These are phyloP conservation scores for Emydocephalus ijimae DNA, from an alignment of 2,113 vertebrate genomes.

Conservation along the genomic window DNA sequence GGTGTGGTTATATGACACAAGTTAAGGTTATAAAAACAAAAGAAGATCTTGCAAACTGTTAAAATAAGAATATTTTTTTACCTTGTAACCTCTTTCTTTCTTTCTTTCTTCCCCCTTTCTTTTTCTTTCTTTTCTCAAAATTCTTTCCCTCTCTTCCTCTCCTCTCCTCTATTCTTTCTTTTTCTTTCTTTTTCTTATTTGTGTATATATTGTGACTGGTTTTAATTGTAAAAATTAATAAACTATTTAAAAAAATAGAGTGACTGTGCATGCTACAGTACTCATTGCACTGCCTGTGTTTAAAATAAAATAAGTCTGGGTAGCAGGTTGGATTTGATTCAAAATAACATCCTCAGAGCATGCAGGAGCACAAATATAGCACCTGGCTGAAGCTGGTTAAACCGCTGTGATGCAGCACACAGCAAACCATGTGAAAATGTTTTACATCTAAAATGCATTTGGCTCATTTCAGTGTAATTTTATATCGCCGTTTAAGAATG, in stretches of 20 bases:
- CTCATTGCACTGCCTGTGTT: background rate
- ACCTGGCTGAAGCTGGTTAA: background rate
- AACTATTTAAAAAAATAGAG: background rate
- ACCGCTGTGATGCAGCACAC: background rate
- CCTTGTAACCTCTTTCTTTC: no score
- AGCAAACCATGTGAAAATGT: background rate
- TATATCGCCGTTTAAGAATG: background rate
- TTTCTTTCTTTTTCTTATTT: no score
- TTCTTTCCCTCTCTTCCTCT: no score
- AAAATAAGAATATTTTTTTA: no score
- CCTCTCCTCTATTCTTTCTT: no score
- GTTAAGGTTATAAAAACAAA: no score
- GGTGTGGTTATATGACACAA: no score
- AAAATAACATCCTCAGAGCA: background rate
- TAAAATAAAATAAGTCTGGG: background rate
- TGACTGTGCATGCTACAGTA: background rate
- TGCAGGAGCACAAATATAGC: background rate
- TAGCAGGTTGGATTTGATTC: background rate
- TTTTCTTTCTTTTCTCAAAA: no score
- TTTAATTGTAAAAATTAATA: no score
- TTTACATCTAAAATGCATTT: background rate
- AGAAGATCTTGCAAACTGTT: no score
- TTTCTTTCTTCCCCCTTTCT: no score
- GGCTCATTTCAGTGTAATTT: background rate
- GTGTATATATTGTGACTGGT: no score